These are phyloP conservation scores for Netelia fuscicornis DNA, from an alignment of 2,888 invertebrate genomes.

Conservation along the genomic window DNA sequence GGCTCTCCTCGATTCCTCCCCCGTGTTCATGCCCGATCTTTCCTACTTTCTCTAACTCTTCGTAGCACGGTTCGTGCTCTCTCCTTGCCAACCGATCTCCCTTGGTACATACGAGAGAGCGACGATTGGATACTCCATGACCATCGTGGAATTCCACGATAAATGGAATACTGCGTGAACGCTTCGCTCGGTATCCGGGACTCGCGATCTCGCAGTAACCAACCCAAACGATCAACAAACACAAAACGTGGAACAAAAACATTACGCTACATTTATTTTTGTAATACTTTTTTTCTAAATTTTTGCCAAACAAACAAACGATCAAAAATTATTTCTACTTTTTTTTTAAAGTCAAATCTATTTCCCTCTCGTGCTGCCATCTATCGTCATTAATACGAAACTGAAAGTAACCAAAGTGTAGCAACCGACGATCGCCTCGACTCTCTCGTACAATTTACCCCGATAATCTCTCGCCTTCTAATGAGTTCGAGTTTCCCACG, in stretches of 20 bases:
- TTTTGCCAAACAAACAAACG: too few relatives aligned
- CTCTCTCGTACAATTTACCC: constrained; percentile 56
- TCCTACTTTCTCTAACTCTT: neutral
- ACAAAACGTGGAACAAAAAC: too few relatives aligned
- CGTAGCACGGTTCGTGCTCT: neutral
- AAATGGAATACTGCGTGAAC: constrained; percentile 73
- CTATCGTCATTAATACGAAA: constrained; percentile 16
- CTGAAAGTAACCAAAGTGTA: constrained; percentile 55
- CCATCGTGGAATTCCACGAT: constrained; percentile 76
- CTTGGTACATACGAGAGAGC: constrained; percentile 4
- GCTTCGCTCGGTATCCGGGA: constrained; percentile 43
- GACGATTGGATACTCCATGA: constrained; percentile 54
- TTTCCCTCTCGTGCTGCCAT: neutral
- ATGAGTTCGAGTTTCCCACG: constrained; percentile 65
- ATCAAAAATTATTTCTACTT: neutral
- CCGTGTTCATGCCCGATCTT: neutral
- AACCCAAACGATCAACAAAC: constrained; percentile 7
- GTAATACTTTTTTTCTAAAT: too few relatives aligned
- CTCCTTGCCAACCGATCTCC: neutral
- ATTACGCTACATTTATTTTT: too few relatives aligned
- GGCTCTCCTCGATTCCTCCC: constrained; percentile 13
- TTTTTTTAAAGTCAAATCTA: neutral
- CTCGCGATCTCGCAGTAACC: constrained; percentile 47
- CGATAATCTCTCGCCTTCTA: constrained; percentile 65
- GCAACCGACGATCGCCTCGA: constrained; percentile 43